Evolutionary conservation across 2,113 vertebrate species (phyloP), one percentile per base, ranked within the genome.

Genomic region (Hippocampus zosterae): DNA sequence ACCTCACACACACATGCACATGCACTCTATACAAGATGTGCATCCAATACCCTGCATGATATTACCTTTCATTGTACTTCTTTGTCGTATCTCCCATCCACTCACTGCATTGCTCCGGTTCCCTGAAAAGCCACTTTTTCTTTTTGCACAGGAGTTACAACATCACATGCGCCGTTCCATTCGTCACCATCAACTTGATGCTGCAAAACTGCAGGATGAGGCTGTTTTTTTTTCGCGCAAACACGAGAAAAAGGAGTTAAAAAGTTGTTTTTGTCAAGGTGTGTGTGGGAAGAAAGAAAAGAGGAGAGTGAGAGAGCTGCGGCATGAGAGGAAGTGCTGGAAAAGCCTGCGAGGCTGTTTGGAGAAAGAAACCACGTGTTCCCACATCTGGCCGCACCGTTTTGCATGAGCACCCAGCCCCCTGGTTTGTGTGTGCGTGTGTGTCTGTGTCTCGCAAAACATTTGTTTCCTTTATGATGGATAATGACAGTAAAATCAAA

Each of bases 51-150:
- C 33, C 33, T 5, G 33, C 2, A 33, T 33, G 6, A 25, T 12
- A 88, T 63, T 81, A 92, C 92, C 92, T 91, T 93, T 93, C 92
- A 93, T 93, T 69, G 83, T 91, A 76, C 16, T 73, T 75, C n/a
- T 65, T 65, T 16, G n/a, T 27, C 12, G 74, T 67, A 74, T 76
- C 79, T 91, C 79, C 90, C 81, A 88, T 88, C 81, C 87, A 83
- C 82, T 86, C 87, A 83, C 80, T 86, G 82, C 87, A 90, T 92
- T 70, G 65, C 89, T 78, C 12, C 79, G 73, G 69, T 60, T 68
- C 53, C 73, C 67, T 42, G 27, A 57, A 11, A 42, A 57, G 79
- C 57, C 74, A 68, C 70, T 0, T 42, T 27, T 57, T 57, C 27
- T 25, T 0, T 12, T n/a, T 2, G 7, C 56, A 15, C 23, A 63